Evolutionary conservation across 2,113 vertebrate species (phyloP).

Genomic region (Sprattus sprattus): DNA sequence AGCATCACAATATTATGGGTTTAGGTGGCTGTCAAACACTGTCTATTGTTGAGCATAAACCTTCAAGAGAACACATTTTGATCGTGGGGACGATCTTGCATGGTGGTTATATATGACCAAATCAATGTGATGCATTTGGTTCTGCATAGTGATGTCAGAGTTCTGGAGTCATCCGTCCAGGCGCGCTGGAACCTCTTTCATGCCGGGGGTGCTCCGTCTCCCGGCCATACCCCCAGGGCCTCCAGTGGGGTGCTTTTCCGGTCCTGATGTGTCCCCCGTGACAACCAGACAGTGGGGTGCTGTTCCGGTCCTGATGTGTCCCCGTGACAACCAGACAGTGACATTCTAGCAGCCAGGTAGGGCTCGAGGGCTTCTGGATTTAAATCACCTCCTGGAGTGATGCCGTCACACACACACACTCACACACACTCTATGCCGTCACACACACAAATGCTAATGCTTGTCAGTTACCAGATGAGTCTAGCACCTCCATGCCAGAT

Average conservation of each 20-base stretch:
- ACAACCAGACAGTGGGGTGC: conserved; percentile 58
- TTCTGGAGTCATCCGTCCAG: not conserved
- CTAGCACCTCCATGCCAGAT: no score
- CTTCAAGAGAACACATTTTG: no score
- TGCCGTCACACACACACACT: conserved; percentile 40
- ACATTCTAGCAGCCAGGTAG: conserved; percentile 60
- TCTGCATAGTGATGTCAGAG: no score
- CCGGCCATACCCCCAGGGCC: no score
- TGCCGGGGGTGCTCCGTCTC: no score
- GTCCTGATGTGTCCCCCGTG: conserved; percentile 47
- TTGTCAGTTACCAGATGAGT: no score
- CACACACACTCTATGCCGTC: not conserved
- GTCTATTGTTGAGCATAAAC: no score
- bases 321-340: conserved; percentile 61
- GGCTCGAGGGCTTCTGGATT: conserved; percentile 51
- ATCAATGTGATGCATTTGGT: not conserved
- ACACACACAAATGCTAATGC: not conserved
- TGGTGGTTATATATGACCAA: no score
- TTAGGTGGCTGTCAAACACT: not conserved
- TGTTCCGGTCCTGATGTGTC: conserved; percentile 55
- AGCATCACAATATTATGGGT: not conserved
- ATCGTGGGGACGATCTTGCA: no score
- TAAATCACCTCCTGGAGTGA: conserved; percentile 66
- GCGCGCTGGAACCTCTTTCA: no score
- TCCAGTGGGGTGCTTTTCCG: conserved; percentile 45